Percentiles rank a stretch among this genome's conserved stretches.
phyloP scores from a whole-genome alignment of 2,797 vertebrate species.

The Anomalospiza imberbis region DNA sequence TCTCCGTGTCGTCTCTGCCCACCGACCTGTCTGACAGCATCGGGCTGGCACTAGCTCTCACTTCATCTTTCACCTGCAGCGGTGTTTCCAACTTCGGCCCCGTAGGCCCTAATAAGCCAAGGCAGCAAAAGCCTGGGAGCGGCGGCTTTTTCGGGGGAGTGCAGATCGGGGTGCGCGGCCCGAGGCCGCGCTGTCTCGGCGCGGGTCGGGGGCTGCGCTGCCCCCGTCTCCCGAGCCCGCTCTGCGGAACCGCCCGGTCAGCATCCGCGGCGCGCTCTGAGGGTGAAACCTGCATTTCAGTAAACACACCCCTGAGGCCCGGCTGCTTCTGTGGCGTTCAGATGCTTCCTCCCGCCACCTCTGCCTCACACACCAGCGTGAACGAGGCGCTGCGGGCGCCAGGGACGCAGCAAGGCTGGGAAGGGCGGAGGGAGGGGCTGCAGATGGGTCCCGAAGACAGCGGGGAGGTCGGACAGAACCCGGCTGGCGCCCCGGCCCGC shows the following conservation, averaged over 20 bases:
- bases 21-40: neutral
- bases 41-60: neutral
- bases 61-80: neutral
- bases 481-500: accelerated
- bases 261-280: accelerated
- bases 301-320: accelerated
- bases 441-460: accelerated
- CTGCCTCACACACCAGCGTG: accelerated
- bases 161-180: accelerated
- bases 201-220: accelerated
- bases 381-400: accelerated
- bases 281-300: accelerated
- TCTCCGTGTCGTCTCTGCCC: neutral
- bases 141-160: neutral
- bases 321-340: accelerated
- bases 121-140: neutral
- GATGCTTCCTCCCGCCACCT: accelerated
- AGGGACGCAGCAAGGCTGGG: accelerated
- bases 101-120: neutral
- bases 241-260: accelerated
- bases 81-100: neutral
- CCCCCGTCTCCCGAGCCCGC: accelerated
- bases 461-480: accelerated
- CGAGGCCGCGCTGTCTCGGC: accelerated
- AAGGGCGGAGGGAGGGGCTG: accelerated